Evolutionary conservation across 2,888 invertebrate species (phyloP), one percentile per base, ranked within the genome.

Genomic region (Lithophane leautieri): DNA sequence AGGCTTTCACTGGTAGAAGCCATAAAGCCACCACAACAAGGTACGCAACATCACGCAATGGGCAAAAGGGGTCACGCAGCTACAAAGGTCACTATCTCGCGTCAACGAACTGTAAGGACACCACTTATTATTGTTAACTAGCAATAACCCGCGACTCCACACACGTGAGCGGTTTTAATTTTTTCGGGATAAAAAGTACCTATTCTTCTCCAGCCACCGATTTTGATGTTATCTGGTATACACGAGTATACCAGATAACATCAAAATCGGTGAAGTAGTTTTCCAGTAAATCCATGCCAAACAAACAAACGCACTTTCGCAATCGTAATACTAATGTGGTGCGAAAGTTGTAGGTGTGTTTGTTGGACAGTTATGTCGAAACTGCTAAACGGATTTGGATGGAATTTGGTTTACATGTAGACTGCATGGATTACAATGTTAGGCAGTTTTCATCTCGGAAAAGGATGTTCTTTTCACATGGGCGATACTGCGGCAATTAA

Each of bases 41-140:
- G 47, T 70, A 72, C 62, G 85, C 75, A 78, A 78, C 70, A 82
- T 78, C 86, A 82, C 78, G 83, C 86, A 83, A 82, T 83, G 65
- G 61, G 70, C 66, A 47, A 83, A 83, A 75, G 67, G 40, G 82
- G 82, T 66, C 85, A 68, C 62, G 25, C 65, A 70, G 86, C n/a
- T 34, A 72, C 72, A 70, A 71, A 85, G 86, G 86, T 83, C 83
- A 82, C 67, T 76, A 61, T 22, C 56, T 22, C 72, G 22, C 61
- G 77, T 67, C 82, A 83, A 83, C 58, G 72, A 70, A 71, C 83
- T 69, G 56, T 54, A 34, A 62, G 40, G 58, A 54, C 58, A 22
- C 47, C 42, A 77, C 34, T 67, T 67, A 22, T 60, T 52, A 50
- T 60, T 60, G 19, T 74, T 81, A 52, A 63, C 68, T 34, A 47